Base-by-base conservation (phyloP, 1,140 invertebrate genomes). In the Aphis craccivora region DNA sequence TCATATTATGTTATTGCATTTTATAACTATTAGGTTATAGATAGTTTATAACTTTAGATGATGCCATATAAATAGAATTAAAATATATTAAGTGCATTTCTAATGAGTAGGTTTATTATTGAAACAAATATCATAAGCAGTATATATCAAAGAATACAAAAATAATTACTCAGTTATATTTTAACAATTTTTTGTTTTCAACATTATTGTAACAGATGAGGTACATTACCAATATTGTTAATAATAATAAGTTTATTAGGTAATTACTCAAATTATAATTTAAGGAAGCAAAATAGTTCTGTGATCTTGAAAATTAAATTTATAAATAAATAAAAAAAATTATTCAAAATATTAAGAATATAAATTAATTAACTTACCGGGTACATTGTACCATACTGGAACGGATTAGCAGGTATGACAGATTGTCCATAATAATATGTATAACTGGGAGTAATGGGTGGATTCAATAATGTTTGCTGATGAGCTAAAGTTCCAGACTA, bases 381-480 rank as follows among this genome's bases (percentile, higher is more conserved):
- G 95, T 97, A 97, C 94, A 97, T 96, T 94, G 96, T 96, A 89
- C 96, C 96, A 94, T 97, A 98, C 94, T 97, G 97, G 95, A 97
- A 98, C 94, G 89, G 89, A 86, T 97, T 96, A 94, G 97, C 97
- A 89, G 96, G 96, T 96, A 97, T 96, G 94, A 97, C 96, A 95
- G 96, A 96, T 94, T 96, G 96, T 93, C 96, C 94, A 84, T 94
- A 96, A 95, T 97, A 97, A 94, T 97, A 97, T 94, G 94, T 94
- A 55, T 96, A 96, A 83, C 96, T 96, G 94, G 96, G 96, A 94
- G 97, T 95, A 25, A 95, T 94, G 30, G 96, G 95, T 18, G 96
- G 95, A 94, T 96, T 96, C 95, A 96, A 96, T 95, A 96, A 96
- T 20, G 96, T 96, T 94, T 96, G 96, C 94, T 96, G 96, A 95